Evolutionary conservation across 2,113 vertebrate species (phyloP).

Genomic region (Capreolus pygargus): DNA sequence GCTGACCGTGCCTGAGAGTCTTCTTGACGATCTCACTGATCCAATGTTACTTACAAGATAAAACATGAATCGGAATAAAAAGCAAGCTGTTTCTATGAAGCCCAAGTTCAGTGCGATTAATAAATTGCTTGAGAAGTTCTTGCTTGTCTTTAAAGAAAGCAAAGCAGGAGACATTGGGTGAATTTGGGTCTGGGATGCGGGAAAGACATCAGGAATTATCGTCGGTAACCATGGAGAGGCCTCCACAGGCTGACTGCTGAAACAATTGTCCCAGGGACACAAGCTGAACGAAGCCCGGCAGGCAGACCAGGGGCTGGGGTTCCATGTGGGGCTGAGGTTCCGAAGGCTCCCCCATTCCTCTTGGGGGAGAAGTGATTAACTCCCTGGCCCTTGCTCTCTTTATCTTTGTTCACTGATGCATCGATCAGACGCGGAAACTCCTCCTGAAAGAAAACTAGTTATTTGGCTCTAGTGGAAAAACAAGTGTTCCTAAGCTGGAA

Average conservation of each 20-base stretch:
- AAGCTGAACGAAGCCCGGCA: fast-evolving
- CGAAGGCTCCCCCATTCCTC: fast-evolving
- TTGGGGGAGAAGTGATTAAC: fast-evolving
- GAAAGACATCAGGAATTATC: fast-evolving
- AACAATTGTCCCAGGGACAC: fast-evolving
- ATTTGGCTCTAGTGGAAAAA: neutral
- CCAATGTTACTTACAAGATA: neutral
- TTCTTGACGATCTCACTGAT: fast-evolving
- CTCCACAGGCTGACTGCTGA: fast-evolving
- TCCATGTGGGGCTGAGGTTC: fast-evolving
- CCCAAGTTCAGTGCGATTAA: neutral
- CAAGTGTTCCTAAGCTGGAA: neutral
- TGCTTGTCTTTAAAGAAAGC: neutral
- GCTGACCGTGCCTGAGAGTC: fast-evolving
- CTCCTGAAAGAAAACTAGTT: neutral
- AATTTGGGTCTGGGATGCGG: fast-evolving
- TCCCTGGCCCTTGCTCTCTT: fast-evolving
- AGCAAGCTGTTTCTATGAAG: neutral
- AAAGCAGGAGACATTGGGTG: fast-evolving
- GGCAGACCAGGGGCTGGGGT: fast-evolving
- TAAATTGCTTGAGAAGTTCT: too few species aligned
- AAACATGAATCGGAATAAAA: neutral
- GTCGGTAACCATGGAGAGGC: fast-evolving
- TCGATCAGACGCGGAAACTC: neutral
- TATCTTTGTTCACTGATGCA: neutral